phyloP scores from a whole-genome alignment of 2,888 invertebrate genomes.

The Drosophila sordidapex region DNA sequence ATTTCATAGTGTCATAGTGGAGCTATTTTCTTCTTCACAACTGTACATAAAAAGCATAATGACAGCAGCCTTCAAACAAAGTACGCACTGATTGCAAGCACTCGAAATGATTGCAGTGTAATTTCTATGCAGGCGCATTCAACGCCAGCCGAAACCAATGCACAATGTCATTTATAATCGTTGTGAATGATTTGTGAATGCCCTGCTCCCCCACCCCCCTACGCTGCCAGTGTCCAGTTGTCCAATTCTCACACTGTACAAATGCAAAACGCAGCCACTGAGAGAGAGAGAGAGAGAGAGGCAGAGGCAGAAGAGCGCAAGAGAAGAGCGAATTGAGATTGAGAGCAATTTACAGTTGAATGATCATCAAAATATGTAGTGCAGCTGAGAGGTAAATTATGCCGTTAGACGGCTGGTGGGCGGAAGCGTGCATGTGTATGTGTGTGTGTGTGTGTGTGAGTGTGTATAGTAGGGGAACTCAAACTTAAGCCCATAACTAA shows the following conservation, averaged over 20 bases:
- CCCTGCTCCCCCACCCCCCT: conserved; percentile 6
- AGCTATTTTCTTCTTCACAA: too few relatives aligned
- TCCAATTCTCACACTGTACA: conserved; percentile 46
- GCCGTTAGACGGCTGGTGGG: conserved; percentile 50
- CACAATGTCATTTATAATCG: conserved; percentile 80
- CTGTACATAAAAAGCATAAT: background rate
- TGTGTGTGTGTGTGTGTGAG: background rate
- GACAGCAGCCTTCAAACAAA: conserved; percentile 11
- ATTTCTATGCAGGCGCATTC: conserved; percentile 70
- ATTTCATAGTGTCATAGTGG: too few relatives aligned
- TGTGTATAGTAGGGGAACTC: conserved; percentile 17
- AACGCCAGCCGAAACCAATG: conserved; percentile 48
- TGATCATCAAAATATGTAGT: conserved; percentile 35
- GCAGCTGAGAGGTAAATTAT: conserved; percentile 42
- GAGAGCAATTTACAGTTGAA: conserved; percentile 66
- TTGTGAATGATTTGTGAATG: conserved; percentile 49
- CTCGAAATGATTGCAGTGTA: conserved; percentile 30
- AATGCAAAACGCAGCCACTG: background rate
- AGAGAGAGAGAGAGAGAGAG: conserved; percentile 33
- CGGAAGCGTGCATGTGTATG: conserved; percentile 42
- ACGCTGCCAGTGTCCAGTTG: conserved; percentile 44
- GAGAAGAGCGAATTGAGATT: conserved; percentile 21
- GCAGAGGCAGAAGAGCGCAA: conserved; percentile 4
- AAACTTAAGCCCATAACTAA: conserved; percentile 25
- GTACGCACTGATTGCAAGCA: conserved; percentile 54